These are phyloP conservation scores for Eclectus roratus DNA, from an alignment of 2,113 vertebrate species.

Conservation along the genomic window DNA sequence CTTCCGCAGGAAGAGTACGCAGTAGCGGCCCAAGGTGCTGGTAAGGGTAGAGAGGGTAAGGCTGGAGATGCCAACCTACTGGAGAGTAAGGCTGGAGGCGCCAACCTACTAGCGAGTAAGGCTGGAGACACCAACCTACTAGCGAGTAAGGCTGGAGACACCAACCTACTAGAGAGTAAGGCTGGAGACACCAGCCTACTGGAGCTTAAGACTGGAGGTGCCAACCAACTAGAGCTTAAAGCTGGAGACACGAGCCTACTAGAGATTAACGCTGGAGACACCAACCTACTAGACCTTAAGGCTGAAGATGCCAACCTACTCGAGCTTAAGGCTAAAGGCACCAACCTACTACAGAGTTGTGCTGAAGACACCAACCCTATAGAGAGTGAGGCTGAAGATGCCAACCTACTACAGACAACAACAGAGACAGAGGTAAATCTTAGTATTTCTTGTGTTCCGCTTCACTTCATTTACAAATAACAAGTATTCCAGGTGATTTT, in stretches of 20 bases:
- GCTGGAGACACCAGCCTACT: not conserved
- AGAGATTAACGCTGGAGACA: too few species aligned
- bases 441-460: not conserved
- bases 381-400: not conserved
- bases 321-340: too few species aligned
- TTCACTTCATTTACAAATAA: rapidly evolving
- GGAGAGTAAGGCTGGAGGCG: not conserved
- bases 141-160: not conserved
- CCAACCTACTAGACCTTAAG: too few species aligned
- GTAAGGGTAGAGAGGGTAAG: not conserved
- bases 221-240: too few species aligned
- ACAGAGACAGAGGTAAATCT: slow-evolving; percentile 40
- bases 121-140: too few species aligned
- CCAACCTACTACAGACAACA: not conserved
- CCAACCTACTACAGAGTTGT: not conserved
- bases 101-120: not conserved
- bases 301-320: too few species aligned
- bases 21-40: slow-evolving; percentile 10
- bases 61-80: not conserved
- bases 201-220: not conserved
- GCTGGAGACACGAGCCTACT: too few species aligned
- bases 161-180: not conserved
- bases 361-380: too few species aligned
- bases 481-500: not conserved
- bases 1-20: slow-evolving; percentile 61